Evolutionary conservation across 2,113 vertebrate genomes (phyloP).

Genomic region (Triplophysa rosa): DNA sequence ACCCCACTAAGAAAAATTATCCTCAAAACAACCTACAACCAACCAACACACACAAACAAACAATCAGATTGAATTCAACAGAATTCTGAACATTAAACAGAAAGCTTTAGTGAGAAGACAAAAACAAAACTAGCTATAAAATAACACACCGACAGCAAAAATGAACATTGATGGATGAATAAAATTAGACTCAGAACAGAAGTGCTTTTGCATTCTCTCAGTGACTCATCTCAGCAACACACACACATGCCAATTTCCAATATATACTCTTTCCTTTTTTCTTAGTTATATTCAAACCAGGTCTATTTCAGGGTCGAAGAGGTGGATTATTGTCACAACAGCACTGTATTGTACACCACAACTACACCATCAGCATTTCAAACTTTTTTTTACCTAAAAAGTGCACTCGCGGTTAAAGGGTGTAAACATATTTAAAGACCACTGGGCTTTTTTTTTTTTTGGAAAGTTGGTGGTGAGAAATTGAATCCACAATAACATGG

Average conservation of each 20-base stretch:
- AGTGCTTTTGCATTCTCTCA: not conserved
- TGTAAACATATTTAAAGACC: conserved; percentile 36
- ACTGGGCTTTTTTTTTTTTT: conserved; percentile 6
- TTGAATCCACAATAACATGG: conserved; percentile 13
- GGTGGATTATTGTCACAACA: conserved; percentile 30
- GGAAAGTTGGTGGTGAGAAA: not conserved
- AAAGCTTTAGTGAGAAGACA: not conserved
- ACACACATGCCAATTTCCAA: not conserved
- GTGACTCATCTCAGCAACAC: not conserved
- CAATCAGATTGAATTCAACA: too few species aligned
- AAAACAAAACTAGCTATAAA: not conserved
- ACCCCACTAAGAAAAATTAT: too few species aligned
- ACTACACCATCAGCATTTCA: conserved; percentile 33
- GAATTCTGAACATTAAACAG: not conserved
- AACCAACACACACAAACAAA: too few species aligned
- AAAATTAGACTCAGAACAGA: not conserved
- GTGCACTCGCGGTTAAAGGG: conserved; percentile 11
- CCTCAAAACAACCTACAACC: too few species aligned
- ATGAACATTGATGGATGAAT: not conserved
- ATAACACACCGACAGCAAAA: not conserved
- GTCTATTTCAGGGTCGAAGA: conserved; percentile 20
- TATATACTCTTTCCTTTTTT: not conserved
- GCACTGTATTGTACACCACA: conserved; percentile 19
- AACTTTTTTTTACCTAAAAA: conserved; percentile 33
- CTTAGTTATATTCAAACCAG: not conserved